Base-by-base conservation (phyloP, 2,888 invertebrate genomes). In the Yponomeuta evonymella region DNA sequence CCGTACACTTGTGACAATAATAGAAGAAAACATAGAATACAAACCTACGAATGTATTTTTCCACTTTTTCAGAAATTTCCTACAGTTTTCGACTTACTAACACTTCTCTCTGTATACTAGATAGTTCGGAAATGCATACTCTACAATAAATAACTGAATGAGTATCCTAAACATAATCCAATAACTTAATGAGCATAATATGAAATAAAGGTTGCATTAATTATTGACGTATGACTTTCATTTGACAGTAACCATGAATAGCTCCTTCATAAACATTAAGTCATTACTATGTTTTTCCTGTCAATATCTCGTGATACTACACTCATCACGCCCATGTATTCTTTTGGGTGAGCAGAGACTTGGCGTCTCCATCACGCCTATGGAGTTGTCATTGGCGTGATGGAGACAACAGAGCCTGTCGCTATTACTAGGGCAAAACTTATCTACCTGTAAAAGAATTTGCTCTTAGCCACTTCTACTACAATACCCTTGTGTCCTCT, bases 1-100 rank as follows among this genome's bases (percentile, higher is more conserved):
- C 78, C 78, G 74, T 77, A 78, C 76, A 78, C 75, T 73, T 75
- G 79, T 83, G 90, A 90, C 90, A 90, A 90, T 90, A 89, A 89
- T 80, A 75, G 72, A 78, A 74, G 73, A 74, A 71, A 78, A 36
- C 76, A 78, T 72, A 69, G 23, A 67, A 48, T 71, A 72, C 67
- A 36, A 71, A 23, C 33, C 67, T 73, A 73, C 77, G 48, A 64
- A 29, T 10, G 77, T 88, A 89, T 90, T 90, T 90, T 90, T 89
- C 79, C 89, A 91, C 86, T 89, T 89, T 90, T 89, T 79, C 87
- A 89, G 48, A 82, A 43, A 79, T 48, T 70, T 23, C 36, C 67
- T 70, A 63, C 63, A 23, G 23, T 51, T 15, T 15, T 29, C 30
- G 3, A 51, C 33, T 51, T 15, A 23, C 43, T 43, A 43, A 43